Conservation (phyloP, 2,113 vertebrate genomes). For the Pogonocichla stellata region DNA sequence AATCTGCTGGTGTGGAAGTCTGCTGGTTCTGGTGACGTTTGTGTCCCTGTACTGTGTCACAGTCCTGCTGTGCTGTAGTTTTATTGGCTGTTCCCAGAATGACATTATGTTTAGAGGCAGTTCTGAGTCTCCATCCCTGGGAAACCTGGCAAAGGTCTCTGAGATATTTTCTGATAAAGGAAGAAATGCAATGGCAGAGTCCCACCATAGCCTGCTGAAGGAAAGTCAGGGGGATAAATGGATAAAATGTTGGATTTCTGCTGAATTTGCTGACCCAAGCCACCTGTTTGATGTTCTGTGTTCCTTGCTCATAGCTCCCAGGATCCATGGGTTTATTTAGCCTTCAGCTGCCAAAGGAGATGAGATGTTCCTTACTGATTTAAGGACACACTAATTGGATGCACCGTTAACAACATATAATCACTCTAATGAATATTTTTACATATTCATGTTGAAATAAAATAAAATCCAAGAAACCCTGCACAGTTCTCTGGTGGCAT, state of each 20-base stretch:
- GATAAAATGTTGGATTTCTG: background rate
- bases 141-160: background rate
- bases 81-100: background rate
- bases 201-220: fast-evolving
- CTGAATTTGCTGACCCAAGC: background rate
- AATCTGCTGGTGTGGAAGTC: background rate
- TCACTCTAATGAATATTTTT: background rate
- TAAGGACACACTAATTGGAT: background rate
- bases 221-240: background rate
- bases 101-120: fast-evolving
- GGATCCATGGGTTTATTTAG: background rate
- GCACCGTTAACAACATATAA: background rate
- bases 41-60: background rate
- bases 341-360: background rate
- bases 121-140: background rate
- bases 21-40: background rate
- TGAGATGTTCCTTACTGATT: background rate
- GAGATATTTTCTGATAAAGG: background rate
- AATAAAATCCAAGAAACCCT: background rate
- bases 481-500: background rate
- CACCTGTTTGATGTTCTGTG: background rate
- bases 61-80: background rate
- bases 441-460: background rate
- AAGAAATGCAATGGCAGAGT: background rate
- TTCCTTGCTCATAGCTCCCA: background rate